phyloP scores from a whole-genome alignment of 2,797 vertebrate species.

The Thamnophis elegans region DNA sequence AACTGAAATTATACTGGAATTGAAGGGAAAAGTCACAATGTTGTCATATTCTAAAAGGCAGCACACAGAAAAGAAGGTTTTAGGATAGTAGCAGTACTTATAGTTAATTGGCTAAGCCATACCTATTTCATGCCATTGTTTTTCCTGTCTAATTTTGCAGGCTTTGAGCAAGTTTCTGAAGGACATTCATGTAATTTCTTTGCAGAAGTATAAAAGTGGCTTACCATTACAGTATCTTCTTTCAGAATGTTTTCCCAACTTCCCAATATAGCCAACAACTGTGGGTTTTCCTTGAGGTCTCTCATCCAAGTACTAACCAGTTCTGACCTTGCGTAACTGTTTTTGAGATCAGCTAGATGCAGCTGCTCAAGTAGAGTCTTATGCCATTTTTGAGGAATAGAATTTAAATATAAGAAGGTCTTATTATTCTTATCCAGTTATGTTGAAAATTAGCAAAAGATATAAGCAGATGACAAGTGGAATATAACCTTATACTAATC shows the following conservation, averaged over 20 bases:
- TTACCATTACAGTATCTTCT: not conserved
- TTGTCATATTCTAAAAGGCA: not conserved
- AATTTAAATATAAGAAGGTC: not conserved
- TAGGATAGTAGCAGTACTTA: not conserved
- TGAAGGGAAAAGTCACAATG: not conserved
- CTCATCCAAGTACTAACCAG: not conserved
- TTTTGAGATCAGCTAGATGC: not conserved
- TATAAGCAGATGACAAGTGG: not conserved
- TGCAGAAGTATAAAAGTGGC: not conserved
- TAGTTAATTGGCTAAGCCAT: not conserved
- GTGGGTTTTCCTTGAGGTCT: not conserved
- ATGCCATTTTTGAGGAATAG: not conserved
- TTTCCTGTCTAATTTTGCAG: not conserved
- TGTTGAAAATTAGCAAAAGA: not conserved
- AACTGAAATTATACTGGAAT: not conserved
- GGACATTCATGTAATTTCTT: not conserved
- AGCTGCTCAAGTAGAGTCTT: not conserved
- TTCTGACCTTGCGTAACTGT: not conserved
- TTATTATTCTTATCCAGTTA: not conserved
- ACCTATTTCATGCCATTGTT: not conserved
- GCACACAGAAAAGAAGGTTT: not conserved
- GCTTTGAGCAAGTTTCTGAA: not conserved
- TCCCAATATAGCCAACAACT: not conserved
- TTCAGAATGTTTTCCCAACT: not conserved
- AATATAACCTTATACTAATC: not conserved